Conservation (phyloP, 2,797 vertebrate species). For the Gymnoscopelus braueri region DNA sequence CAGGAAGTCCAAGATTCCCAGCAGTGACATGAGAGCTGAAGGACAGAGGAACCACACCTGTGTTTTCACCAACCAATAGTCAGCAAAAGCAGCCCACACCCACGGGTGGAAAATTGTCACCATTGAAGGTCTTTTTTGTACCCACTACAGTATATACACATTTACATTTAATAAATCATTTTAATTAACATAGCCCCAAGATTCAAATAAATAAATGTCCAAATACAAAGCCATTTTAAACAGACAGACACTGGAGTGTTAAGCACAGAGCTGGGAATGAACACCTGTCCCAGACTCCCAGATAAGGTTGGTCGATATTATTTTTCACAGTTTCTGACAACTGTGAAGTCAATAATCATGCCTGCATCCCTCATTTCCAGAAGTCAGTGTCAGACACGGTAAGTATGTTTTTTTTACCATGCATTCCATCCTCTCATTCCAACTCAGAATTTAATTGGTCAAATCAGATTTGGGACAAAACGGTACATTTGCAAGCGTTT, state of each 20-base stretch:
- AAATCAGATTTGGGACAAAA: too few species aligned
- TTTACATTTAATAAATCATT: too few species aligned
- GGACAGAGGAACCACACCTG: background rate
- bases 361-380: background rate
- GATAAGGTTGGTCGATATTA: background rate
- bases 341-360: background rate
- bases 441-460: too few species aligned
- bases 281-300: background rate
- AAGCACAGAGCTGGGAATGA: background rate
- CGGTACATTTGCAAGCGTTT: too few species aligned
- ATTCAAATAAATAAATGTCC: background rate
- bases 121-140: background rate
- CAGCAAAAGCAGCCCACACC: too few species aligned
- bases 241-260: background rate
- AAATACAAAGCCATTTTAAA: background rate
- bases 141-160: too few species aligned
- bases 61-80: too few species aligned
- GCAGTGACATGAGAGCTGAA: constrained; percentile 90
- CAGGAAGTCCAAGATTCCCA: constrained; percentile 90
- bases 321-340: too few species aligned
- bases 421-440: too few species aligned
- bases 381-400: background rate
- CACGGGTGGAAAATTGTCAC: too few species aligned
- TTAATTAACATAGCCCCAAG: background rate
- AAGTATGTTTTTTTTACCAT: too few species aligned